Base-by-base conservation (phyloP, 2,888 invertebrate species). In the Aquatica leii region DNA sequence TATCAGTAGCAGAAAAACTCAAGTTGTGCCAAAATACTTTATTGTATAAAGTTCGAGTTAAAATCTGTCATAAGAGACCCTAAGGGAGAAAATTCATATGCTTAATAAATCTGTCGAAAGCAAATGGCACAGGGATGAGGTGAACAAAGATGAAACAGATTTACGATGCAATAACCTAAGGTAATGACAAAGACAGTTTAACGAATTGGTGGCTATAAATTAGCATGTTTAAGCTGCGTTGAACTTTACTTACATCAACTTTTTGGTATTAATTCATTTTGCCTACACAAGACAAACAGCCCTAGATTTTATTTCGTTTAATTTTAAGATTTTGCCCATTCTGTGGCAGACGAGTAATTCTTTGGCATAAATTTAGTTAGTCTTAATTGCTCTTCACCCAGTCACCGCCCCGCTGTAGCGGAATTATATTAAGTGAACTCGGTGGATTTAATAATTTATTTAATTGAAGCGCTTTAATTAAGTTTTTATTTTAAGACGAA, bases 21-120 rank as follows among this genome's bases (percentile, higher is more conserved):
- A 34, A 43, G 41, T 43, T 43, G 8, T 17, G 41, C 15, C 8
- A 43, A 43, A 14, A 14, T 14, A 43, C 41, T n/a, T n/a, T n/a
- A n/a, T n/a, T n/a, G n/a, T 35, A 52, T 35, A 50, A 40, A 58
- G 34, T 35, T 60, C 14, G 35, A 53, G 35, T 14, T 11, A 65
- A 59, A 68, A 64, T 69, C 63, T 68, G 70, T 68, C 71, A 67
- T 62, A 59, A 43, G 59, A 62, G 58, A 62, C 65, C 58, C 59
- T 41, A 62, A 59, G 24, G 40, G 67, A 51, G 67, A 66, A 60
- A 72, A 74, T 75, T 73, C 74, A 73, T 72, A 71, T 66, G 65
- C 56, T 68, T 71, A 73, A 75, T 75, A 75, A 75, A 75, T 75
- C 74, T 75, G 75, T 74, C 75, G 31, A 57, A 66, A 69, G 59